Conservation (phyloP, 2,113 vertebrate species). For the Carlito syrichta region DNA sequence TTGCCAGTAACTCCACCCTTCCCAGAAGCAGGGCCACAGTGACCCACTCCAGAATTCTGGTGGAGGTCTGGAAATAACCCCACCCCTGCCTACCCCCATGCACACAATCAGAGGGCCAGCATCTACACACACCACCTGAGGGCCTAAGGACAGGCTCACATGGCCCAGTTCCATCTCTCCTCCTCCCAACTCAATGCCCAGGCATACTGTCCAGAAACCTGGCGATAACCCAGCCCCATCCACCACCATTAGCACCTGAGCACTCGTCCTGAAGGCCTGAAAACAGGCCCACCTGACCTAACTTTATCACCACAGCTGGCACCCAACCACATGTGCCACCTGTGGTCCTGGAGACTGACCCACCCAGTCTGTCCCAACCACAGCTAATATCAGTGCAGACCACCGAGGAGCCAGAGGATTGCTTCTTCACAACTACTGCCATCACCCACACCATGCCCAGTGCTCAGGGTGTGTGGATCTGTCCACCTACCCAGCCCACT, state of each 20-base stretch:
- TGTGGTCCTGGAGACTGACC: neutral
- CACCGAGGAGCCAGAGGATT: neutral
- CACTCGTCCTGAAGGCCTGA: neutral
- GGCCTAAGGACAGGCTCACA: no score
- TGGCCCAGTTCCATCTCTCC: neutral
- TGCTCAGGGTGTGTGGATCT: neutral
- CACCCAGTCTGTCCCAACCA: no score
- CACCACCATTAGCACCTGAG: neutral
- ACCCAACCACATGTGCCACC: neutral
- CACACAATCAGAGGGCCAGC: no score
- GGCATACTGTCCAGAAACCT: neutral
- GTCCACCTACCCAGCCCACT: neutral
- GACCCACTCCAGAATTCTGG: neutral
- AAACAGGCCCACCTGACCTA: neutral
- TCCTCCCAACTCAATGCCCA: neutral
- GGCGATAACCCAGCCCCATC: neutral
- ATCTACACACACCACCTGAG: neutral
- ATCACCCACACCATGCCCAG: neutral
- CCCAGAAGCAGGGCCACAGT: neutral
- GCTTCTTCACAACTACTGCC: neutral
- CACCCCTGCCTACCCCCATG: neutral
- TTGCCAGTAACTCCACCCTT: neutral
- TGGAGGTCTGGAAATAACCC: neutral
- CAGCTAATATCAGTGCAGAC: neutral
- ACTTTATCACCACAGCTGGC: neutral